Evolutionary conservation across 2,797 vertebrate genomes (phyloP).

Genomic region (Danio jaintianensis): DNA sequence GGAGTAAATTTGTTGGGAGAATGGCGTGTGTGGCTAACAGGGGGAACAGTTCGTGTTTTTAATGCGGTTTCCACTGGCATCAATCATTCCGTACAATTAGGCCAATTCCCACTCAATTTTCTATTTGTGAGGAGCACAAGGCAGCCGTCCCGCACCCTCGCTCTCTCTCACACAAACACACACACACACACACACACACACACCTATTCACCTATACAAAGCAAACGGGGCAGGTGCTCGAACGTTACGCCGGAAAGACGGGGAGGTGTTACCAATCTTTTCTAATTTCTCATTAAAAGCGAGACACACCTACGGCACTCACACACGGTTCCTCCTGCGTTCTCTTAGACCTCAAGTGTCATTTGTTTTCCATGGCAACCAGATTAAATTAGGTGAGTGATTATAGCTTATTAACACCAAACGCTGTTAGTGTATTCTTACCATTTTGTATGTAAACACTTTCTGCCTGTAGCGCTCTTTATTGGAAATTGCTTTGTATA

Average conservation of each 20-base stretch:
- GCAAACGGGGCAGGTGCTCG: constrained; percentile 80
- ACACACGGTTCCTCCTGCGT: constrained; percentile 67
- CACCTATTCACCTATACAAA: constrained; percentile 67
- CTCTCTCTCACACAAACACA: constrained; percentile 39
- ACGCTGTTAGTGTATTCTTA: constrained; percentile 85
- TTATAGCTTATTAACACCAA: constrained; percentile 85
- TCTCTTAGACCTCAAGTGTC: constrained; percentile 84
- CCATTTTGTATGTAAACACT: constrained; percentile 87
- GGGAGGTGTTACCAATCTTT: constrained; percentile 68
- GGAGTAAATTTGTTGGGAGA: constrained; percentile 76
- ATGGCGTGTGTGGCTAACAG: constrained; percentile 71
- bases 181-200: constrained; percentile 61
- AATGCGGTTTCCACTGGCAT: constrained; percentile 90
- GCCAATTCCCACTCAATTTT: constrained; percentile 87
- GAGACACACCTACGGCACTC: constrained; percentile 75
- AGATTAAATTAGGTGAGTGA: constrained; percentile 88
- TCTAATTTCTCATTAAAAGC: constrained; percentile 67
- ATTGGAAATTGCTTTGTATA: constrained; percentile 81
- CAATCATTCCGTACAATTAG: constrained; percentile 92
- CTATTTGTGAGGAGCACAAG: constrained; percentile 87
- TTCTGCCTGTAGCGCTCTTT: constrained; percentile 76
- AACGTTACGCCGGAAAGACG: constrained; percentile 77
- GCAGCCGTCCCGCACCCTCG: constrained; percentile 76
- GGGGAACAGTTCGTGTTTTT: constrained; percentile 78
- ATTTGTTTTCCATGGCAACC: constrained; percentile 90